Percentiles rank a stretch among this genome's conserved stretches.
Conservation (phyloP, 2,888 invertebrate genomes). For the Magallana nippona region DNA sequence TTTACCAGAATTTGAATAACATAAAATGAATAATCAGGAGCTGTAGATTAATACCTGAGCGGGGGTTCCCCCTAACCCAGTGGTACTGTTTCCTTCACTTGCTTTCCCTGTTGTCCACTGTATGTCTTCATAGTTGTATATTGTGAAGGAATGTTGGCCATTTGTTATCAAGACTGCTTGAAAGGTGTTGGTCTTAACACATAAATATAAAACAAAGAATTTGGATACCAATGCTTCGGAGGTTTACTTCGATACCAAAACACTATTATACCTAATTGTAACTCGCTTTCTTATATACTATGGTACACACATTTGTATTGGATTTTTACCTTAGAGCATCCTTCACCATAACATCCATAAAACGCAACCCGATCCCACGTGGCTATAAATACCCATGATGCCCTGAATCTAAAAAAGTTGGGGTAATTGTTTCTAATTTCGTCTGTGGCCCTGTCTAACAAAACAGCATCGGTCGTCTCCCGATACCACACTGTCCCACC, state of each 20-base stretch:
- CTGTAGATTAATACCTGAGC: conserved; percentile 59
- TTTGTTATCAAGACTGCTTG: conserved; percentile 96
- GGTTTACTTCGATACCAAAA: background rate
- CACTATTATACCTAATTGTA: background rate
- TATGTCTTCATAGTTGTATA: conserved; percentile 95
- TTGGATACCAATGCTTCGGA: background rate
- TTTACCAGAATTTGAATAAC: too few relatives aligned
- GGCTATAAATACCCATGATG: conserved; percentile 39
- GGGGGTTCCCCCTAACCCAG: conserved; percentile 63
- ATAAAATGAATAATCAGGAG: too few relatives aligned
- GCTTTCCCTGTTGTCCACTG: conserved; percentile 64
- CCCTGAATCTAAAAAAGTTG: conserved; percentile 10
- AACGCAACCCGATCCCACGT: conserved; percentile 47
- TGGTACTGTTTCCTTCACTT: conserved; percentile 56
- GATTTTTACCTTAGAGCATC: conserved; percentile 19
- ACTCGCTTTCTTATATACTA: background rate
- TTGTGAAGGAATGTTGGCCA: conserved; percentile 95
- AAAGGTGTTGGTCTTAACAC: conserved; percentile 92
- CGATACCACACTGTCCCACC: conserved; percentile 43
- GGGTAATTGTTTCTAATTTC: conserved; percentile 30
- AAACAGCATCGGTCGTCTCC: conserved; percentile 8
- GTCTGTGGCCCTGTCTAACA: conserved; percentile 34
- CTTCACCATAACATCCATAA: conserved; percentile 17
- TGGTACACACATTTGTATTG: too few relatives aligned
- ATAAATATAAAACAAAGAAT: background rate